Conservation (phyloP, 2,888 invertebrate species). For the Troides helena region DNA sequence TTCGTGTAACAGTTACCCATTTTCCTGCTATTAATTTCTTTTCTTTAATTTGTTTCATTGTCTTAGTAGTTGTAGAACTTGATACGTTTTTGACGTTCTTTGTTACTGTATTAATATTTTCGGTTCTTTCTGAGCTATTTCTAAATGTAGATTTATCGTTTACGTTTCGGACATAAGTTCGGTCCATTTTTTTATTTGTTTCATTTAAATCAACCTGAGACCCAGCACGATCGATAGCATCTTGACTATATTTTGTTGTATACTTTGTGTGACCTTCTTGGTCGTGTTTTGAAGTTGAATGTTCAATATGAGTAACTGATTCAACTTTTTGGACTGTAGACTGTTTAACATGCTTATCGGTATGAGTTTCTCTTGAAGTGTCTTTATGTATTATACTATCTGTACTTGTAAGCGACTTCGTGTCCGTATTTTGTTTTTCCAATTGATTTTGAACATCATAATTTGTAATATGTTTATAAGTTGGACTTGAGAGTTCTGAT, state of each 20-base stretch:
- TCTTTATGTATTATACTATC: conserved; percentile 44
- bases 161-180: conserved; percentile 40
- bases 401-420: conserved; percentile 53
- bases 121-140: conserved; percentile 46
- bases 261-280: conserved; percentile 49
- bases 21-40: conserved; percentile 77
- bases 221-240: conserved; percentile 40
- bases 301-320: conserved; percentile 33
- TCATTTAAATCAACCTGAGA: conserved; percentile 73
- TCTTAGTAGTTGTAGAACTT: conserved; percentile 77
- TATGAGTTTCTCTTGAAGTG: conserved; percentile 43
- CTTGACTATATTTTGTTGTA: conserved; percentile 42
- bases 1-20: conserved; percentile 77
- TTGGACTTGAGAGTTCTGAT: conserved; percentile 75
- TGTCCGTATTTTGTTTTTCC: conserved; percentile 56
- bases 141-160: conserved; percentile 49
- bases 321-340: conserved; percentile 26
- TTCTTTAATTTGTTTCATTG: conserved; percentile 78
- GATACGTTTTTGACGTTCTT: conserved; percentile 53
- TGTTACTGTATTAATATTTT: conserved; percentile 53
- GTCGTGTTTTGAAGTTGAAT: conserved; percentile 39
- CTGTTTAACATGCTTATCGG: conserved; percentile 39
- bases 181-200: conserved; percentile 53
- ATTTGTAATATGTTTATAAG: conserved; percentile 47
- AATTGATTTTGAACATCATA: conserved; percentile 42